phyloP scores from a whole-genome alignment of 2,888 invertebrate species.

The Apantesis nais region DNA sequence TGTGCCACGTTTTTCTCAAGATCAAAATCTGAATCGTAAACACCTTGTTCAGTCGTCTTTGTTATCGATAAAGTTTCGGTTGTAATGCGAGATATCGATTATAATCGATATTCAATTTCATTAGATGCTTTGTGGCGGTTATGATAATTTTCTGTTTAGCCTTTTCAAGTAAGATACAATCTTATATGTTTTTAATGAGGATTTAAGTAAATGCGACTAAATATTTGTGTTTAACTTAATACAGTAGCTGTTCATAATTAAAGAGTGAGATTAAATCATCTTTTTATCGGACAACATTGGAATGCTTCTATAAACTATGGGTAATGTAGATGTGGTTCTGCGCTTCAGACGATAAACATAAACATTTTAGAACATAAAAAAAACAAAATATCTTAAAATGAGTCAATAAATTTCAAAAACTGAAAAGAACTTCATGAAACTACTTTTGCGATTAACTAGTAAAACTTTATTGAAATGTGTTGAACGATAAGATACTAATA shows the following conservation, averaged over 20 bases:
- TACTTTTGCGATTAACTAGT: not conserved
- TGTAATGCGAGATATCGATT: constrained; percentile 61
- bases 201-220: constrained; percentile 17
- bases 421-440: not conserved
- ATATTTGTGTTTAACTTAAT: constrained; percentile 17
- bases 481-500: too few relatives aligned
- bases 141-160: constrained; percentile 35
- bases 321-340: not conserved
- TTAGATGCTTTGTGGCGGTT: constrained; percentile 33
- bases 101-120: constrained; percentile 51
- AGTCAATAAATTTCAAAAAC: not conserved
- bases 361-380: not conserved
- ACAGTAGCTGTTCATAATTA: constrained; percentile 15
- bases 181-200: constrained; percentile 19
- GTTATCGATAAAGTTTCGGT: constrained; percentile 61
- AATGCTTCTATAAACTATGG: not conserved
- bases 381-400: not conserved
- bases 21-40: constrained; percentile 82
- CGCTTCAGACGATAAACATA: not conserved
- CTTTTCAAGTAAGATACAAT: constrained; percentile 25
- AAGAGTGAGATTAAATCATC: constrained; percentile 15
- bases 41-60: constrained; percentile 81
- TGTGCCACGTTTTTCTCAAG: constrained; percentile 70
- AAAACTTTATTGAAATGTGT: too few relatives aligned
- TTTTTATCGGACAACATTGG: constrained; percentile 6